phyloP scores from a whole-genome alignment of 2,797 vertebrate species.

The Botia kubotai region DNA sequence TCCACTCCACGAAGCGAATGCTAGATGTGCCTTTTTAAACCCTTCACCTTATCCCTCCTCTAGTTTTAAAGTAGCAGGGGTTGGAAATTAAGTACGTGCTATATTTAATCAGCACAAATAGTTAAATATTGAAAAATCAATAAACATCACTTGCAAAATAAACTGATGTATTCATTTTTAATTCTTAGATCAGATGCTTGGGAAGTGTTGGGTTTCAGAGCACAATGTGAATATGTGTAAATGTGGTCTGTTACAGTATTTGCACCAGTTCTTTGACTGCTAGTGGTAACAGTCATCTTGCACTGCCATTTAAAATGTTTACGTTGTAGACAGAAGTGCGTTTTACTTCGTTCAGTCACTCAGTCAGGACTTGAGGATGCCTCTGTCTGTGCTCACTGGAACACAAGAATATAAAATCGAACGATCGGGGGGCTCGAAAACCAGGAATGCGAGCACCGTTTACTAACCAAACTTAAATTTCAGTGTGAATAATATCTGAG shows the following conservation, averaged over 20 bases:
- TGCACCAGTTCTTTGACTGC: too few relatives aligned
- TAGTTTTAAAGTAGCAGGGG: constrained; percentile 74
- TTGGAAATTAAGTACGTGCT: constrained; percentile 77
- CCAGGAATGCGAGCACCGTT: constrained; percentile 61
- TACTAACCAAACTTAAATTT: constrained; percentile 20
- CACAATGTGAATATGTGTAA: too few relatives aligned
- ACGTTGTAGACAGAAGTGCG: too few relatives aligned
- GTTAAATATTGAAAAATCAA: constrained; percentile 76
- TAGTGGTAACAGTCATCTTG: too few relatives aligned
- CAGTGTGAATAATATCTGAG: background rate
- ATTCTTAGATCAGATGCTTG: too few relatives aligned
- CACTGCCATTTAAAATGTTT: too few relatives aligned
- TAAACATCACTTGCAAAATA: constrained; percentile 62
- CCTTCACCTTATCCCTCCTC: constrained; percentile 56
- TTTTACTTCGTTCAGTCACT: too few relatives aligned
- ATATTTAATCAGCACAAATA: constrained; percentile 78
- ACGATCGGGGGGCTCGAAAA: constrained; percentile 53
- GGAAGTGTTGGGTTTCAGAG: too few relatives aligned
- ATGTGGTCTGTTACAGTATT: too few relatives aligned
- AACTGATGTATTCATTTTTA: too few relatives aligned
- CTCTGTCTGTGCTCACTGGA: constrained; percentile 43
- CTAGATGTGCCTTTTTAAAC: constrained; percentile 78
- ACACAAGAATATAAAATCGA: constrained; percentile 65
- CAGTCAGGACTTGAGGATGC: too few relatives aligned
- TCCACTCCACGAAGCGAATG: constrained; percentile 61